These are phyloP conservation scores for Drosophila siamana DNA, from an alignment of 2,888 invertebrate genomes.

Conservation along the genomic window DNA sequence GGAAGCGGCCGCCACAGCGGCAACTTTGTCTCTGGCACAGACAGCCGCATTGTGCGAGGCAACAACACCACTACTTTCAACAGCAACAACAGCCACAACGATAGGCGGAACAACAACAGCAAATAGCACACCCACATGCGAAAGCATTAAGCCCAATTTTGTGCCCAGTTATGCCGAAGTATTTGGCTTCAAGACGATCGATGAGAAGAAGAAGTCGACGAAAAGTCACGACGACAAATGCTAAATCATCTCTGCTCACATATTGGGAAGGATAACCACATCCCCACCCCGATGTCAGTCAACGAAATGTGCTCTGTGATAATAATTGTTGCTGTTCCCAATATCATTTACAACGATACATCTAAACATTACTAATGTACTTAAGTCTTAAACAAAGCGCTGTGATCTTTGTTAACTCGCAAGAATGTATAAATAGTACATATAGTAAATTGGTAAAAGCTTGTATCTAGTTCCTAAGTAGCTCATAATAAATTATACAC, in stretches of 20 bases:
- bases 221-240: conserved; percentile 57
- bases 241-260: conserved; percentile 17
- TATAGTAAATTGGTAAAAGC: conserved; percentile 19
- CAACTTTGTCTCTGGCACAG: conserved; percentile 22
- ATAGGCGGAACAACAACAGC: conserved; percentile 20
- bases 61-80: conserved; percentile 51
- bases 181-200: conserved; percentile 66
- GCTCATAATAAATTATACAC: conserved; percentile 67
- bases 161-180: conserved; percentile 76
- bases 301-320: conserved; percentile 73
- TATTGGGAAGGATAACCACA: no score
- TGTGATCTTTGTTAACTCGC: conserved; percentile 67
- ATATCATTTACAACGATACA: conserved; percentile 10
- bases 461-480: conserved; percentile 71
- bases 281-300: conserved; percentile 14
- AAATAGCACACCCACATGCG: conserved; percentile 60
- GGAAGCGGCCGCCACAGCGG: conserved; percentile 38
- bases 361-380: conserved; percentile 42
- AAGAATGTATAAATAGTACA: conserved; percentile 22
- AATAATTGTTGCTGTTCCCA: conserved; percentile 61
- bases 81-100: conserved; percentile 30
- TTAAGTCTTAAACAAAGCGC: conserved; percentile 62
- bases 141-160: conserved; percentile 63
- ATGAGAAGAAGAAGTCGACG: conserved; percentile 68
- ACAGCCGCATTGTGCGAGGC: conserved; percentile 51